A percentile compares a stretch with the other conserved stretches of the same genome.
phyloP scores from a whole-genome alignment of 92 coral and sea anemone genomes.

The Micromussa lordhowensis region DNA sequence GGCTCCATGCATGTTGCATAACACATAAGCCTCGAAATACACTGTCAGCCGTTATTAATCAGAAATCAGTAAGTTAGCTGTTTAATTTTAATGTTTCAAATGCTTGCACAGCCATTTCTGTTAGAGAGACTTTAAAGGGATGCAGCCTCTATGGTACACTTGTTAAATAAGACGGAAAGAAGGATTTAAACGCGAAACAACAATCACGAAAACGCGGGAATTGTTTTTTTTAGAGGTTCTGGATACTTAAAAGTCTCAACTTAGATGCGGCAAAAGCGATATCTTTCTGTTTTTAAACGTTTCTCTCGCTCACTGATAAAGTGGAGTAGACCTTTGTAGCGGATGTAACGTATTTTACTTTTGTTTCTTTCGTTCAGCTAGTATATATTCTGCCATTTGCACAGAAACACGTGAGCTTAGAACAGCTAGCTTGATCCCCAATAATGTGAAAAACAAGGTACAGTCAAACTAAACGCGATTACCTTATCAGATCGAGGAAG shows the following conservation, averaged over 20 bases:
- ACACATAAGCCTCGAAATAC: background rate
- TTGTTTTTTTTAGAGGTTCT: background rate
- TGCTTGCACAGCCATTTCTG: background rate
- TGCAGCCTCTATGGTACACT: background rate
- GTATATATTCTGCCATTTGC: background rate
- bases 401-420: background rate
- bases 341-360: too few relatives aligned
- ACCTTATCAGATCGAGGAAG: slow-evolving; percentile 80
- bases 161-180: background rate
- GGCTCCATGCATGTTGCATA: background rate
- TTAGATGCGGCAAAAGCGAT: background rate
- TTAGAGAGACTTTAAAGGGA: background rate
- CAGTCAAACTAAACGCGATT: background rate
- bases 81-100: background rate
- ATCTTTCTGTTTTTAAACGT: background rate
- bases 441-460: background rate
- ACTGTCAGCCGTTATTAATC: background rate
- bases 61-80: background rate
- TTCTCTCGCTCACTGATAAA: background rate
- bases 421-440: background rate
- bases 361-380: background rate
- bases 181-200: background rate
- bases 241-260: background rate
- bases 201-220: background rate
- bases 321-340: background rate